Percentiles rank a stretch among this genome's conserved stretches.
Evolutionary conservation across 1,140 invertebrate species (phyloP).

Genomic region (Capitella teleta): DNA sequence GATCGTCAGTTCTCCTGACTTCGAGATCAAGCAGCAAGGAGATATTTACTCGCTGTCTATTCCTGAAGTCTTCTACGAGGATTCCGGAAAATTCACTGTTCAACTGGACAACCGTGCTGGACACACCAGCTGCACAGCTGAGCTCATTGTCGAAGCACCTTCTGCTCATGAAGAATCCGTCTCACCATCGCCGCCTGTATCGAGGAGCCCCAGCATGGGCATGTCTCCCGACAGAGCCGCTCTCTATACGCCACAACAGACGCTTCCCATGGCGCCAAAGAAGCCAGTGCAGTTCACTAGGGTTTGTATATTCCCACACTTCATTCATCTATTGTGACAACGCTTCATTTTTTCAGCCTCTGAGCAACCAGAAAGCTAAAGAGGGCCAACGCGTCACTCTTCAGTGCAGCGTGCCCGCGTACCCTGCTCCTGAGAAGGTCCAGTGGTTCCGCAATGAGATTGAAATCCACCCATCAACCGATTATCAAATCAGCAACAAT

Average conservation of each 20-base stretch:
- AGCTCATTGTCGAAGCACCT: constrained; percentile 27
- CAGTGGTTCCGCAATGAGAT: constrained; percentile 17
- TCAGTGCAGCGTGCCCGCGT: constrained; percentile 12
- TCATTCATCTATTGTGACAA: not conserved
- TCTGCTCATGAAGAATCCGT: constrained; percentile 11
- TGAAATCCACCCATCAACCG: constrained; percentile 27
- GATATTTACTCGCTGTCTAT: constrained; percentile 39
- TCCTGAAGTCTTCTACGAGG: constrained; percentile 42
- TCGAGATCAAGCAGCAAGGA: constrained; percentile 39
- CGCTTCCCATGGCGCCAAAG: too few species aligned
- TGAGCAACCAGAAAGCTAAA: constrained; percentile 4
- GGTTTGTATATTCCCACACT: not conserved
- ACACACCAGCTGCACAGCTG: constrained; percentile 31
- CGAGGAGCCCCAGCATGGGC: constrained; percentile 6
- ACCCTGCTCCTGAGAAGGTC: constrained; percentile 11
- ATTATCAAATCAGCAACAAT: constrained; percentile 30
- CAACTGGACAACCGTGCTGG: constrained; percentile 36
- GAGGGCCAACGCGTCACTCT: constrained; percentile 14
- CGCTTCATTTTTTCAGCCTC: constrained; percentile 6
- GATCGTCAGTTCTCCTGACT: constrained; percentile 38
- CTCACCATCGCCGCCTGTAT: constrained; percentile 7
- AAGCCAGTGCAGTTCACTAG: constrained; percentile 9
- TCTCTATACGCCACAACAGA: constrained; percentile 3
- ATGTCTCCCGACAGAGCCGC: not conserved
- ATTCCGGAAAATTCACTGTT: constrained; percentile 54